Evolutionary conservation across 2,113 vertebrate species (phyloP).

Genomic region (Entomyzon cyanotis): DNA sequence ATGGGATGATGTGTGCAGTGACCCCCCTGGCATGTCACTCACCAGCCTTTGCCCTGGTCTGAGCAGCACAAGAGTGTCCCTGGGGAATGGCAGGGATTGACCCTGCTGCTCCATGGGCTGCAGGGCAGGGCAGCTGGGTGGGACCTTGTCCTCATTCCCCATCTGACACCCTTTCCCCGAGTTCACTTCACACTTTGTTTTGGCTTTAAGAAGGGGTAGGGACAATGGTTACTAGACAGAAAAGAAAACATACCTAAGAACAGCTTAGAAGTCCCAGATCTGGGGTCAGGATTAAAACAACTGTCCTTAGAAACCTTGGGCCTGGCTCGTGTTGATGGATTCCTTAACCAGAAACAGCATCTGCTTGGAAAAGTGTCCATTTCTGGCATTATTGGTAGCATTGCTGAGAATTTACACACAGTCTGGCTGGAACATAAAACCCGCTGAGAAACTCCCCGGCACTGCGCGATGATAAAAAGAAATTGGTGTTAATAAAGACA

Average conservation of each 20-base stretch:
- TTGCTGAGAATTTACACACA: conserved; percentile 51
- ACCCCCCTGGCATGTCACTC: neutral
- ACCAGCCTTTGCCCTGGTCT: neutral
- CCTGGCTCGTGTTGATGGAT: conserved; percentile 53
- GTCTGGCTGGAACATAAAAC: conserved; percentile 63
- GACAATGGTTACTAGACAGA: neutral
- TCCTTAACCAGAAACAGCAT: conserved; percentile 64
- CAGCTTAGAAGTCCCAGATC: neutral
- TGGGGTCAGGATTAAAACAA: conserved; percentile 16
- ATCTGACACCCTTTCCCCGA: neutral
- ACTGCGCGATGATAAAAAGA: conserved; percentile 43
- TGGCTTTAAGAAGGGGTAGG: neutral
- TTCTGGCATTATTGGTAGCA: conserved; percentile 48
- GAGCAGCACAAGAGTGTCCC: neutral
- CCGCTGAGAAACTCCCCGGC: conserved; percentile 41
- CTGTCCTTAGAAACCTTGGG: conserved; percentile 20
- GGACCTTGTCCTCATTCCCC: neutral
- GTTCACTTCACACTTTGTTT: neutral
- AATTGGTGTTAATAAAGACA: conserved; percentile 54
- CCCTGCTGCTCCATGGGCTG: neutral
- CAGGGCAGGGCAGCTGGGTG: neutral
- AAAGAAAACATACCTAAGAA: neutral
- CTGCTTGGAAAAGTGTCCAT: conserved; percentile 29
- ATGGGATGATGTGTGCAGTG: neutral
- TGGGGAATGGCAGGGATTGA: neutral